Evolutionary conservation across 2,797 vertebrate genomes (phyloP), one percentile per base, ranked within the genome.

Genomic region (Tangara arthus): DNA sequence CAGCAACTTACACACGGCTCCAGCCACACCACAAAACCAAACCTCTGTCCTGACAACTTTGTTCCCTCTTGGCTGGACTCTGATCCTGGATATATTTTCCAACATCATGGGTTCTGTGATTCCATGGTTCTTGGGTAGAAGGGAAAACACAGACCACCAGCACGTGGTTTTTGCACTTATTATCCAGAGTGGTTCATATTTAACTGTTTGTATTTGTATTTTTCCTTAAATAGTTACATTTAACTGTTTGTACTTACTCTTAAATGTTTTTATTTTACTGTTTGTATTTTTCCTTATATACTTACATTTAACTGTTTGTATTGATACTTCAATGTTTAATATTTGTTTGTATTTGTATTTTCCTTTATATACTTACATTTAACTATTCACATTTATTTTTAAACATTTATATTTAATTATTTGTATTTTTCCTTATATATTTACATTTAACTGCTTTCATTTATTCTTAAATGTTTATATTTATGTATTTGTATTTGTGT

Each of bases 11-110:
- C 11, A 6, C 56, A 9, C 12, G 37, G 57, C 35, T 37, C 35
- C 41, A 64, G 26, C 3, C 17, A 6, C 2, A 0, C 8, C 2
- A 4, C 0, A 1, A 4, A 12, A 1, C 26, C 52, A 50, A 42
- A 75, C 6, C 19, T 52, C 27, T 15, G 4, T 5, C 30, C 59
- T 37, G 42, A 7, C 10, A 24, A 0, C 59, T 1, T 50, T 60
- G 27, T 12, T n/a, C 15, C 28, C 34, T 34, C 53, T 9, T 6
- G 24, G 14, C 5, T 52, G 50, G 14, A 3, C 7, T 6, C 15
- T 6, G 17, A 8, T 1, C 34, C 18, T 15, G 55, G 32, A 12
- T 8, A 0, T 3, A 3, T 59, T 59, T 59, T 34, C 57, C n/a
- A 57, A 0, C 7, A 3, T 3, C 11, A 10, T 5, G 8, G 8